phyloP scores from a whole-genome alignment of 1,140 invertebrate species.

The Helicoverpa armigera region DNA sequence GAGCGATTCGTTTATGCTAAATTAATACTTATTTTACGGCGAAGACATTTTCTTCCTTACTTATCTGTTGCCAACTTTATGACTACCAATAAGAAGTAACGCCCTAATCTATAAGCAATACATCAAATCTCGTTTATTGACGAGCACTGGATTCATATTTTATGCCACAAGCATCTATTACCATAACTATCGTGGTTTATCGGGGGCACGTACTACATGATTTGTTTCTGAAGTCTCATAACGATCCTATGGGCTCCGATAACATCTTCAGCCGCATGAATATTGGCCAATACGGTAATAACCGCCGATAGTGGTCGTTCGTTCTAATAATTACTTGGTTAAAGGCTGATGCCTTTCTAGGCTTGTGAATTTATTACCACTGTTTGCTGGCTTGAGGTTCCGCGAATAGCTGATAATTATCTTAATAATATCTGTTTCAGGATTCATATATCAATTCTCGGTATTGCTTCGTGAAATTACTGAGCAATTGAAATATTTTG shows the following conservation, averaged over 20 bases:
- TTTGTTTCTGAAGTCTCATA: constrained; percentile 65
- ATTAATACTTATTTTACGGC: not conserved
- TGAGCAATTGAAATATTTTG: not conserved
- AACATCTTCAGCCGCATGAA: constrained; percentile 63
- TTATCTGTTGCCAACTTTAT: not conserved
- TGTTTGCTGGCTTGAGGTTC: not conserved
- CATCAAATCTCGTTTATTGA: constrained; percentile 15
- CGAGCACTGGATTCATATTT: constrained; percentile 37
- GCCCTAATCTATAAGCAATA: not conserved
- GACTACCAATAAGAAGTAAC: not conserved
- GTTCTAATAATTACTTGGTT: constrained; percentile 59
- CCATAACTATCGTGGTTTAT: constrained; percentile 65
- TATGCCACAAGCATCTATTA: constrained; percentile 52
- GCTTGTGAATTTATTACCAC: not conserved
- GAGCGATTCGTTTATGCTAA: not conserved
- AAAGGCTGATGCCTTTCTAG: not conserved
- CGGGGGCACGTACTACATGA: constrained; percentile 59
- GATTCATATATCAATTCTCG: not conserved
- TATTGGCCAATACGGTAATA: constrained; percentile 63
- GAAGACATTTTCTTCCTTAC: not conserved
- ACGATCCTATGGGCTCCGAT: constrained; percentile 58
- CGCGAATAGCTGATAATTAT: not conserved
- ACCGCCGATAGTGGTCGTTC: constrained; percentile 54
- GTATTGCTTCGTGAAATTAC: not conserved
- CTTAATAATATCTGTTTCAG: not conserved